phyloP scores from a whole-genome alignment of 1,140 invertebrate species.

The Panagrolaimus sp. region DNA sequence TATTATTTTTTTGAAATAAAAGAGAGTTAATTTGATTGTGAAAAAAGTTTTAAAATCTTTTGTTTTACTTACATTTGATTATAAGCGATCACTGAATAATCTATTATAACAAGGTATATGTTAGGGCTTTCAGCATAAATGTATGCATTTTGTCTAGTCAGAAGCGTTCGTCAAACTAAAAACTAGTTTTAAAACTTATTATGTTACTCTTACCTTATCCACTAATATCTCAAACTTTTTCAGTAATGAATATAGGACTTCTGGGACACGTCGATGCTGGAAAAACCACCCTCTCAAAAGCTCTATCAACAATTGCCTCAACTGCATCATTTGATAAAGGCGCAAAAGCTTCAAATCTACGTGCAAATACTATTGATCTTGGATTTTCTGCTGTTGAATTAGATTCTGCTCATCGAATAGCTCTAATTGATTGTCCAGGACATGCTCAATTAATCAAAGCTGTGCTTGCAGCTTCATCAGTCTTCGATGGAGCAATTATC shows the following conservation, averaged over 20 bases:
- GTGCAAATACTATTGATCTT: slow-evolving; percentile 70
- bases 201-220: too few relatives aligned
- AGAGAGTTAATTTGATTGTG: too few relatives aligned
- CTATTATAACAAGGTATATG: too few relatives aligned
- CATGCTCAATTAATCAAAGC: slow-evolving; percentile 73
- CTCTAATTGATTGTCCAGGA: slow-evolving; percentile 74
- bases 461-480: slow-evolving; percentile 72
- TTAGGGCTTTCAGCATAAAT: too few relatives aligned
- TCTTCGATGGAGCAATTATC: slow-evolving; percentile 72
- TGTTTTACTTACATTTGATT: too few relatives aligned
- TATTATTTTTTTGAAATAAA: too few relatives aligned
- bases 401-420: slow-evolving; percentile 63
- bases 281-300: slow-evolving; percentile 71
- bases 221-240: too few relatives aligned
- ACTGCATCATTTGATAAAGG: slow-evolving; percentile 75
- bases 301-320: slow-evolving; percentile 67
- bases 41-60: too few relatives aligned
- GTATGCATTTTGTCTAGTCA: too few relatives aligned
- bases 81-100: too few relatives aligned
- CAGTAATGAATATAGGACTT: slow-evolving; percentile 70
- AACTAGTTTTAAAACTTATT: too few relatives aligned
- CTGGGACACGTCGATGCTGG: slow-evolving; percentile 74
- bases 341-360: slow-evolving; percentile 64
- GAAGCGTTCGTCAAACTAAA: too few relatives aligned
- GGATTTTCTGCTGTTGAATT: slow-evolving; percentile 62